phyloP scores from a whole-genome alignment of 2,888 invertebrate genomes.

The Habrosyne pyritoides region DNA sequence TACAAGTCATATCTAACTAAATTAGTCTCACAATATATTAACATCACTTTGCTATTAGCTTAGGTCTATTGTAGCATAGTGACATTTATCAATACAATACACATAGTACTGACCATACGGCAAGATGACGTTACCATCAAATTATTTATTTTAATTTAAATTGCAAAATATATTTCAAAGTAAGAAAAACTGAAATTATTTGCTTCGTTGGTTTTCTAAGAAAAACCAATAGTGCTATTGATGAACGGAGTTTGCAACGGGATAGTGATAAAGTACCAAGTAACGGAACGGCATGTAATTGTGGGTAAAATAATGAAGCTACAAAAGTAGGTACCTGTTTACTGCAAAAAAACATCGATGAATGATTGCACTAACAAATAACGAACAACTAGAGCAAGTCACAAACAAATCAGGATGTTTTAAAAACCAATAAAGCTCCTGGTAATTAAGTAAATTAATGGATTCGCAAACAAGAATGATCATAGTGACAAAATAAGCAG shows the following conservation, averaged over 20 bases:
- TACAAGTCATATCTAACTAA: no score
- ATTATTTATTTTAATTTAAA: slow-evolving; percentile 1
- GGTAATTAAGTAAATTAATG: no score
- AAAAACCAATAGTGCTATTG: background rate
- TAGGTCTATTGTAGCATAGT: no score
- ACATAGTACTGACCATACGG: background rate
- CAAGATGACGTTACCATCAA: background rate
- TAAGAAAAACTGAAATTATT: slow-evolving; percentile 3
- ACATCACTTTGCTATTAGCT: no score
- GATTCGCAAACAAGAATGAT: no score
- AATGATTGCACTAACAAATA: background rate
- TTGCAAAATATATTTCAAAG: background rate
- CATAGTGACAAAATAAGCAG: no score
- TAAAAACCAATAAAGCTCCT: no score
- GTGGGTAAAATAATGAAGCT: background rate
- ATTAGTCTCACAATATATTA: no score
- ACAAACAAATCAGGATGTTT: no score
- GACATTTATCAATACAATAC: no score
- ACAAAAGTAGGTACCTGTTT: background rate
- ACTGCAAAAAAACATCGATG: background rate
- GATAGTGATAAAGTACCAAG: slow-evolving; percentile 1
- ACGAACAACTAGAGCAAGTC: no score
- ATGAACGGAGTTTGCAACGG: background rate
- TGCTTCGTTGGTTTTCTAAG: slow-evolving; percentile 9
- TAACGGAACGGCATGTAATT: background rate